phyloP scores from a whole-genome alignment of 2,113 vertebrate genomes.

The Xiphophorus hellerii region DNA sequence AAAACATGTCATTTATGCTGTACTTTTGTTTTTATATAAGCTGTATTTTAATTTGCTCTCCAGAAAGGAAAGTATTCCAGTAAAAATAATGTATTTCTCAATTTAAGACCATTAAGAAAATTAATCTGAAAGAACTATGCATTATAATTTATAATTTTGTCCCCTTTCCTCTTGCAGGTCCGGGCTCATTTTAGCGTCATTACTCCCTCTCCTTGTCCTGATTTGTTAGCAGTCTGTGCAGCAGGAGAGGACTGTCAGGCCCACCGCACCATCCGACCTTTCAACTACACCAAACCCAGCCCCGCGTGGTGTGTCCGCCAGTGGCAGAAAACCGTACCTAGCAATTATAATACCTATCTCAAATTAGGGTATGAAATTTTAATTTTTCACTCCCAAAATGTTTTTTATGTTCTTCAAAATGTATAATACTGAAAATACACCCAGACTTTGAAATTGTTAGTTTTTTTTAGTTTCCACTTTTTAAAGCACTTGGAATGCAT shows the following conservation, averaged over 20 bases:
- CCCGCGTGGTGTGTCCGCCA: slow-evolving; percentile 76
- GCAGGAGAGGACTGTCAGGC: slow-evolving; percentile 53
- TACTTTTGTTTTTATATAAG: background rate
- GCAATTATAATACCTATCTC: slow-evolving; percentile 41
- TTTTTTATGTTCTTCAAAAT: too few relatives aligned
- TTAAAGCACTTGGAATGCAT: background rate
- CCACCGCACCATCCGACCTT: slow-evolving; percentile 35
- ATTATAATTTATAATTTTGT: background rate
- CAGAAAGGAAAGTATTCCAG: background rate
- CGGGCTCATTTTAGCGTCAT: slow-evolving; percentile 69
- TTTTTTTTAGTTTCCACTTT: background rate
- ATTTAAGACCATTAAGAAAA: background rate
- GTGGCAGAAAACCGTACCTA: slow-evolving; percentile 71
- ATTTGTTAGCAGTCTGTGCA: slow-evolving; percentile 49
- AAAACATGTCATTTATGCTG: background rate
- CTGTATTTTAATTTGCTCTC: background rate
- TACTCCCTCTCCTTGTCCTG: slow-evolving; percentile 44
- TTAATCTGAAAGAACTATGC: background rate
- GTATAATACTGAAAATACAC: too few relatives aligned
- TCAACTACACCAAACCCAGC: slow-evolving; percentile 52
- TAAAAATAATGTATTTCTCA: background rate
- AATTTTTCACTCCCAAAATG: background rate
- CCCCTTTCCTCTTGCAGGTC: slow-evolving; percentile 56
- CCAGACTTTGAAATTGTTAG: background rate
- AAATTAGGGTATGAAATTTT: slow-evolving; percentile 58